phyloP scores from a whole-genome alignment of 1,140 invertebrate species.

The Platorchestia sp. region DNA sequence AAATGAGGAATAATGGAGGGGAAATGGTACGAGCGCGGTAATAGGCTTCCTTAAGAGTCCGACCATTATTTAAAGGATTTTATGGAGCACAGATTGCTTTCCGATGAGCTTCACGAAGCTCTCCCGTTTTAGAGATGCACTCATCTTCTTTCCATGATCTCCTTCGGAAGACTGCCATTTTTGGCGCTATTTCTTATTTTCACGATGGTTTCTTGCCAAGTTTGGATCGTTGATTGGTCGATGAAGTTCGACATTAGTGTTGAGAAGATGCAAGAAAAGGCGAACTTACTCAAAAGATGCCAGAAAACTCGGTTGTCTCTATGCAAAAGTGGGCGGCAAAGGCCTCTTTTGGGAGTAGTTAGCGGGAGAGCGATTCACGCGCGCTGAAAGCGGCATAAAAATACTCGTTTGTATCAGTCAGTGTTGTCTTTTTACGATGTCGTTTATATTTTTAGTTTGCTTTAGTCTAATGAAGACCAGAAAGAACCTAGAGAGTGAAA shows the following conservation, averaged over 20 bases:
- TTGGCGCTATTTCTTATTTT: neutral
- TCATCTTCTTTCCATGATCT: neutral
- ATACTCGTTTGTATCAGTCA: neutral
- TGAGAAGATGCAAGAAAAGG: neutral
- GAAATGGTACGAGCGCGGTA: neutral
- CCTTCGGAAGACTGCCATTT: neutral
- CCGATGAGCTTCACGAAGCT: neutral
- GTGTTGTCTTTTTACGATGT: too few species aligned
- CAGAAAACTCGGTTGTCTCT: neutral
- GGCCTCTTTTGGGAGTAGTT: neutral
- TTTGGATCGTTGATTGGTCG: neutral
- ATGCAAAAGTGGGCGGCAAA: neutral
- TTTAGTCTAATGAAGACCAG: neutral
- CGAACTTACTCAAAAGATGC: too few species aligned
- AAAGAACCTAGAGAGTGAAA: neutral
- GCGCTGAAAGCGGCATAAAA: neutral
- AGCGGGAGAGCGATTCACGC: neutral
- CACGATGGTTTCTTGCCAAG: neutral
- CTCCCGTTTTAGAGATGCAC: neutral
- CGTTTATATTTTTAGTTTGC: neutral
- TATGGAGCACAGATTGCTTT: constrained; percentile 12
- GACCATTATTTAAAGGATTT: constrained; percentile 10
- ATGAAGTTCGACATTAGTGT: neutral
- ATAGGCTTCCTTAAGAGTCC: neutral
- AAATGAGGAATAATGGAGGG: constrained; percentile 21